Evolutionary conservation across 2,113 vertebrate genomes (phyloP).

Genomic region (Cololabis saira): DNA sequence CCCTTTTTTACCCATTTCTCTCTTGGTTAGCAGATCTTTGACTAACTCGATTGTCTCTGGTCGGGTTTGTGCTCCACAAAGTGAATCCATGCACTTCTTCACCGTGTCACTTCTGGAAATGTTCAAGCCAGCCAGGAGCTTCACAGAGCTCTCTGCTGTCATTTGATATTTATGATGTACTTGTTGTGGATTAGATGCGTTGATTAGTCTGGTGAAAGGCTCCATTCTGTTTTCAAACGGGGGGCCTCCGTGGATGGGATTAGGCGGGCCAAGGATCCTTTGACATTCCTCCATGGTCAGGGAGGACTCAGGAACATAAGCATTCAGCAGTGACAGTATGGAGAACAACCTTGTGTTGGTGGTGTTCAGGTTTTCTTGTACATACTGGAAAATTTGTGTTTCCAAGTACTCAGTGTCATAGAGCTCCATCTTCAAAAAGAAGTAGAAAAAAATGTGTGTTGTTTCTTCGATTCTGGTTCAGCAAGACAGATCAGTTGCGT

Average conservation of each 20-base stretch:
- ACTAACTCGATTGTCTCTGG: not conserved
- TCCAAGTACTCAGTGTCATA: too few species aligned
- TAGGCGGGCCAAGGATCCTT: slow-evolving; percentile 46
- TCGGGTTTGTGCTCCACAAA: not conserved
- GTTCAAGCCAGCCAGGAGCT: fast-evolving
- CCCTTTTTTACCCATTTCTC: not conserved
- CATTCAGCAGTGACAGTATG: slow-evolving; percentile 46
- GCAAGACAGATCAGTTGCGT: not conserved
- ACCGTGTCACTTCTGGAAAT: slow-evolving; percentile 27
- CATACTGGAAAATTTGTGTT: fast-evolving
- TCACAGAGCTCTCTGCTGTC: not conserved
- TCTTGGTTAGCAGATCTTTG: slow-evolving; percentile 54
- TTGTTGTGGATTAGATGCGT: fast-evolving
- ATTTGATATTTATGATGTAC: not conserved
- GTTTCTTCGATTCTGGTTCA: too few species aligned
- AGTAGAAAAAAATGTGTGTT: too few species aligned
- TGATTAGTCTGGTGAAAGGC: slow-evolving; percentile 25
- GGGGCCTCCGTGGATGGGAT: slow-evolving; percentile 34
- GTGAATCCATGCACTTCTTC: not conserved
- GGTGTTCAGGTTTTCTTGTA: not conserved
- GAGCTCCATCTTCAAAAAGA: too few species aligned
- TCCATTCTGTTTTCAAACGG: slow-evolving; percentile 48
- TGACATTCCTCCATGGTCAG: slow-evolving; percentile 44
- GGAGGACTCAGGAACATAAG: slow-evolving; percentile 41
- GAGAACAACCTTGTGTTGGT: slow-evolving; percentile 45